Evolutionary conservation across 2,888 invertebrate genomes (phyloP), one percentile per base, ranked within the genome.

Genomic region (Elysia crispata): DNA sequence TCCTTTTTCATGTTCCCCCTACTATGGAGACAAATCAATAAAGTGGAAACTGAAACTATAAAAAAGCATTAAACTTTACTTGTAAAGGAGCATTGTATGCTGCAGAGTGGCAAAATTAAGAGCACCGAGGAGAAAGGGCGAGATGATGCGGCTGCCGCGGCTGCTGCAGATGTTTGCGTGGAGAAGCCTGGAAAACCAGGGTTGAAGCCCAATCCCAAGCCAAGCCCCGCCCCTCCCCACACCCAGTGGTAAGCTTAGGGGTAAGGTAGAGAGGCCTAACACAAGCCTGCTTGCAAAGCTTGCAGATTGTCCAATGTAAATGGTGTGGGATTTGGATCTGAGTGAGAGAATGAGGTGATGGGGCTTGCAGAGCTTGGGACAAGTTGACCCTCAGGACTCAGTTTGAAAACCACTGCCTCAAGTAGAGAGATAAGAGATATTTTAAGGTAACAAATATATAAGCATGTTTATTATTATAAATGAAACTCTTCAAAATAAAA

Each of bases 261-360:
- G 74, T 41, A 79, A n/a, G 54, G 73, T 54, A 41, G 79, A 23
- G 25, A 74, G 79, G 33, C 75, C 79, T 33, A 79, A 57, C 41
- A 79, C 41, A 41, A 75, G 20, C 79, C 79, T 25, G 74, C 66
- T 33, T 79, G 79, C 20, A 79, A 74, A 18, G 79, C 79, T 67
- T 79, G 79, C 5, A 79, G 33, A 41, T 50, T 79, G 41, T 79
- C 79, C 57, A 79, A 25, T 30, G 79, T 79, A 67, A 79, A 67
- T 8, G 79, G 66, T 28, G 57, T 25, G 6, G 79, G 74, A n/a
- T 49, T 50, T 49, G 31, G 64, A 0, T n/a, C n/a, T n/a, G n/a
- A n/a, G n/a, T 28, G 69, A 6, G 77, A 8, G 57, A 77, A 60
- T 11, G 41, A 11, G 41, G 3, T 3, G 41, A 11, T 6, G 41